Percentiles rank a stretch among this genome's conserved stretches.
These are phyloP conservation scores for Atherinomorus stipes DNA, from an alignment of 2,113 vertebrate genomes.

Conservation along the genomic window DNA sequence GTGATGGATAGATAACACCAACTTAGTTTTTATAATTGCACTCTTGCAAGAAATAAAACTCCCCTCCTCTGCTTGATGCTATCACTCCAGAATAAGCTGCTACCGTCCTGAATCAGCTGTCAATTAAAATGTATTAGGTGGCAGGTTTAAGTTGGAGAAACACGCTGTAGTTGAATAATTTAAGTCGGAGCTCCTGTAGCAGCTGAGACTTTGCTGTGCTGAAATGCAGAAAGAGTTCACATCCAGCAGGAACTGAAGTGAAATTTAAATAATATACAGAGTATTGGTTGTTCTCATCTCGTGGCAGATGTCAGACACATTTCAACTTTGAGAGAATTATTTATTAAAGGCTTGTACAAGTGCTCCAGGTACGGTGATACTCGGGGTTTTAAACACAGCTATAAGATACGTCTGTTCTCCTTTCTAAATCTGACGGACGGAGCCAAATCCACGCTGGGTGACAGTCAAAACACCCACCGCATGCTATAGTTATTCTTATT, in stretches of 20 bases:
- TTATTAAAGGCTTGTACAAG: background rate
- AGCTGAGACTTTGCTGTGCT: conserved; percentile 20
- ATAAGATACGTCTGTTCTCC: conserved; percentile 3
- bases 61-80: conserved; percentile 7
- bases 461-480: conserved; percentile 51
- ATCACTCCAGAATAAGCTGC: conserved; percentile 21
- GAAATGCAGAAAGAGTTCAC: conserved; percentile 21
- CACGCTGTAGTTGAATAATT: conserved; percentile 53
- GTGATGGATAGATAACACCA: conserved; percentile 20
- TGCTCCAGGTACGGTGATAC: background rate
- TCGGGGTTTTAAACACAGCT: conserved; percentile 4
- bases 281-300: background rate
- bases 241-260: conserved; percentile 14
- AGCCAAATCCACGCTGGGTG: conserved; percentile 29
- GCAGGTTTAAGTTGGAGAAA: conserved; percentile 34
- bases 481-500: conserved; percentile 34
- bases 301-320: conserved; percentile 22
- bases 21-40: conserved; percentile 35
- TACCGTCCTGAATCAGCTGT: conserved; percentile 49
- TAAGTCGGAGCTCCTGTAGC: conserved; percentile 25
- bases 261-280: conserved; percentile 14
- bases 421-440: conserved; percentile 19
- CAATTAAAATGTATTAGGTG: conserved; percentile 59
- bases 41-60: background rate
- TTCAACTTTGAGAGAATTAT: conserved; percentile 18